phyloP scores from a whole-genome alignment of 2,797 vertebrate species.

The Phataginus tetradactyla region DNA sequence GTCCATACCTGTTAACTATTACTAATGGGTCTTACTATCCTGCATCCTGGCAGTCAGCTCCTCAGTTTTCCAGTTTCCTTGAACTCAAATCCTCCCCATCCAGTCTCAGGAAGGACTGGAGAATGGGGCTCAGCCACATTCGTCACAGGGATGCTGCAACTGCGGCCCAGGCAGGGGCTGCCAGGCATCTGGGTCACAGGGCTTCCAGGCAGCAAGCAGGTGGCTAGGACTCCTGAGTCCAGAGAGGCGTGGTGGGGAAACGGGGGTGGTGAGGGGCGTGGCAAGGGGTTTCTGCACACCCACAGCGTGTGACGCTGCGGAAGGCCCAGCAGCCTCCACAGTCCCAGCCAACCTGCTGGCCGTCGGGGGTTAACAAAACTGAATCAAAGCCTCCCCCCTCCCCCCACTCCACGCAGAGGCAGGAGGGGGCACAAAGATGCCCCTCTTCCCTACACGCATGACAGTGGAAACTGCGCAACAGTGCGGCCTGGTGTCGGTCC shows the following conservation, averaged over 20 bases:
- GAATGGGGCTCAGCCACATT: neutral
- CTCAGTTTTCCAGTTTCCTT: neutral
- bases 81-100: neutral
- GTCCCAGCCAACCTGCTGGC: rapidly evolving
- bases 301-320: no score
- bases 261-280: no score
- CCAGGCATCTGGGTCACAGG: rapidly evolving
- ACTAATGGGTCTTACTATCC: neutral
- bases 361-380: neutral
- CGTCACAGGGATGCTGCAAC: neutral
- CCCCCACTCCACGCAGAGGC: rapidly evolving
- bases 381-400: neutral
- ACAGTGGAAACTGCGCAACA: rapidly evolving
- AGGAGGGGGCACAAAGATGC: neutral
- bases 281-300: no score
- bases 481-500: rapidly evolving
- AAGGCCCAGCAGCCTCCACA: no score
- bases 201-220: no score
- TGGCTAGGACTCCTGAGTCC: neutral
- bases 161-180: no score
- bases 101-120: neutral
- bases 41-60: neutral
- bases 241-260: neutral
- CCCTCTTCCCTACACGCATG: rapidly evolving
- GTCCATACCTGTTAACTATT: neutral